Conservation (phyloP, 2,888 invertebrate species). For the Drosophila meridiana region DNA sequence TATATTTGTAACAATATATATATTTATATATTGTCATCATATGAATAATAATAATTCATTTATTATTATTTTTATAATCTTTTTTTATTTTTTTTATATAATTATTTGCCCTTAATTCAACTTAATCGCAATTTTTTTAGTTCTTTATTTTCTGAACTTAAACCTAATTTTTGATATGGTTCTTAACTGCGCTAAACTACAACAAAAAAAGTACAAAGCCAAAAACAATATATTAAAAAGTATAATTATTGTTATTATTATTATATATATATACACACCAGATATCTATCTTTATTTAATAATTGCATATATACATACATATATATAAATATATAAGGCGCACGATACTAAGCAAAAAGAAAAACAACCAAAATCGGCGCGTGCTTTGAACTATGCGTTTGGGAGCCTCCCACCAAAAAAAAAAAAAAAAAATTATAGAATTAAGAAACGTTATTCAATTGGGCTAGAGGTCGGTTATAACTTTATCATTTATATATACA, state of each 20-base stretch:
- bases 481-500: too few relatives aligned
- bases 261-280: conserved; percentile 21
- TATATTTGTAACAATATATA: neutral
- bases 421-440: neutral
- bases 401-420: conserved; percentile 38
- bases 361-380: conserved; percentile 41
- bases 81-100: conserved; percentile 30
- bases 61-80: conserved; percentile 48
- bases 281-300: conserved; percentile 30
- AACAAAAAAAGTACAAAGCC: conserved; percentile 49
- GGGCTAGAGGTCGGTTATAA: neutral
- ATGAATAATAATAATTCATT: conserved; percentile 56
- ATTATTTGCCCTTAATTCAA: conserved; percentile 66
- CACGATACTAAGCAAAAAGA: conserved; percentile 55
- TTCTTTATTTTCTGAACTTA: conserved; percentile 52
- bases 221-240: conserved; percentile 25
- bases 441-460: conserved; percentile 37
- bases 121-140: conserved; percentile 64
- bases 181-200: conserved; percentile 75
- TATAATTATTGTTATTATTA: conserved; percentile 2
- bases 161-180: conserved; percentile 78
- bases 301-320: conserved; percentile 52
- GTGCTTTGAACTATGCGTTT: conserved; percentile 58
- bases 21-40: conserved; percentile 25
- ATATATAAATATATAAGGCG: conserved; percentile 56